phyloP scores from a whole-genome alignment of 2,113 vertebrate species.

The Chrysochloris asiatica region DNA sequence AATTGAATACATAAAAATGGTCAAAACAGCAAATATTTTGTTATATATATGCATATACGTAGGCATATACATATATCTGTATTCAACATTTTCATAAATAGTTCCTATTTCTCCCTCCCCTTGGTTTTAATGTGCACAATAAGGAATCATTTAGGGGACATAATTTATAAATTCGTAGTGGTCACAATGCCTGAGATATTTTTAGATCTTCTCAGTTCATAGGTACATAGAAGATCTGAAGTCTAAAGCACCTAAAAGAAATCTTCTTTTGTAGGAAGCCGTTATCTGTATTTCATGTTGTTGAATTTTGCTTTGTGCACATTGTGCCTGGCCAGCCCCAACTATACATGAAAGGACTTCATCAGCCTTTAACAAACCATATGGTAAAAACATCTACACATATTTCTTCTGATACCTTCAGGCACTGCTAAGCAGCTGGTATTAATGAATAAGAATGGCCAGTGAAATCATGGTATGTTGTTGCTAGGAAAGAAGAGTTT shows the following conservation, averaged over 20 bases:
- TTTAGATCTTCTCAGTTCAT: neutral
- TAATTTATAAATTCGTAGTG: neutral
- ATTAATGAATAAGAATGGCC: conserved; percentile 84
- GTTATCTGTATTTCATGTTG: neutral
- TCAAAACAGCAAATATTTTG: neutral
- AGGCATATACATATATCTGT: too few species aligned
- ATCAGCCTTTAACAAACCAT: conserved; percentile 79
- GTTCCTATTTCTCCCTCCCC: neutral
- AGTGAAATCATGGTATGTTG: conserved; percentile 80
- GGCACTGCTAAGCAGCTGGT: conserved; percentile 84
- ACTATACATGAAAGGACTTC: conserved; percentile 80
- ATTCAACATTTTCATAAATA: neutral
- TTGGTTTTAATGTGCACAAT: neutral
- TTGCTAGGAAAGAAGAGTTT: conserved; percentile 80
- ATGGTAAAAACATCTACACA: conserved; percentile 79
- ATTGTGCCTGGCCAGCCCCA: conserved; percentile 56
- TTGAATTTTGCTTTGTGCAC: neutral
- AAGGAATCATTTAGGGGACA: conserved; percentile 12
- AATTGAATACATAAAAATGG: too few species aligned
- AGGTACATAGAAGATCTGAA: neutral
- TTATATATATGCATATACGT: too few species aligned
- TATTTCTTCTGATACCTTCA: conserved; percentile 83
- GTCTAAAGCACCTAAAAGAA: neutral
- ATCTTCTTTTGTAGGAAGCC: neutral
- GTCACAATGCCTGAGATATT: neutral